Evolutionary conservation across 2,113 vertebrate genomes (phyloP).

Genomic region (Chrysemys picta): DNA sequence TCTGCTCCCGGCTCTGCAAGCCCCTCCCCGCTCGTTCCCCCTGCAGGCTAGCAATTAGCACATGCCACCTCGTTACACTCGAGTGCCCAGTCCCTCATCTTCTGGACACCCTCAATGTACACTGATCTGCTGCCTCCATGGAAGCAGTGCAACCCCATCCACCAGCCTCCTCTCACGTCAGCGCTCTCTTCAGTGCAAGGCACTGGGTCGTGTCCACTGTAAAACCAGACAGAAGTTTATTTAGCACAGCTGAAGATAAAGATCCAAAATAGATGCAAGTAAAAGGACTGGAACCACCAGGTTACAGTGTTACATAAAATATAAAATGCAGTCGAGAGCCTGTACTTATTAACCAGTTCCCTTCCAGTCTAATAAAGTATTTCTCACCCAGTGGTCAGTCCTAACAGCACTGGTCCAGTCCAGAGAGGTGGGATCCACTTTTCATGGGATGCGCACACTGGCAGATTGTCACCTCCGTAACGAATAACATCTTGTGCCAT

Average conservation of each 20-base stretch:
- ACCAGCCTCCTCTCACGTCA: not conserved
- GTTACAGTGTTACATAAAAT: not conserved
- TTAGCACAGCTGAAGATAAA: not conserved
- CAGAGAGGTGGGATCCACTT: not conserved
- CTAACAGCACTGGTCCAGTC: not conserved
- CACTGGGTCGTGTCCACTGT: not conserved
- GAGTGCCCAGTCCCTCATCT: not conserved
- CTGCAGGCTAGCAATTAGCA: not conserved
- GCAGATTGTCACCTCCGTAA: too few species aligned
- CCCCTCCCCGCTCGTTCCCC: not conserved
- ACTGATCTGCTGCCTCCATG: not conserved
- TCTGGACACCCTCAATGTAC: not conserved
- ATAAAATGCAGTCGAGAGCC: not conserved
- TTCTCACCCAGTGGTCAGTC: not conserved
- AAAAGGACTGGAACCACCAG: not conserved
- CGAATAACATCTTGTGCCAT: too few species aligned
- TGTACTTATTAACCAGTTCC: not conserved
- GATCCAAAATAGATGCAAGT: not conserved
- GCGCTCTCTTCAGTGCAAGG: not conserved
- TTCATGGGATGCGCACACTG: not conserved
- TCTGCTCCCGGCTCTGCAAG: not conserved
- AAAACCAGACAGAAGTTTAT: not conserved
- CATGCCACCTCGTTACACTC: too few species aligned
- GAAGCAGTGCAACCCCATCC: not conserved
- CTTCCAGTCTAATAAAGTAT: not conserved